phyloP scores from a whole-genome alignment of 1,140 invertebrate genomes.

The Marisa cornuarietis region DNA sequence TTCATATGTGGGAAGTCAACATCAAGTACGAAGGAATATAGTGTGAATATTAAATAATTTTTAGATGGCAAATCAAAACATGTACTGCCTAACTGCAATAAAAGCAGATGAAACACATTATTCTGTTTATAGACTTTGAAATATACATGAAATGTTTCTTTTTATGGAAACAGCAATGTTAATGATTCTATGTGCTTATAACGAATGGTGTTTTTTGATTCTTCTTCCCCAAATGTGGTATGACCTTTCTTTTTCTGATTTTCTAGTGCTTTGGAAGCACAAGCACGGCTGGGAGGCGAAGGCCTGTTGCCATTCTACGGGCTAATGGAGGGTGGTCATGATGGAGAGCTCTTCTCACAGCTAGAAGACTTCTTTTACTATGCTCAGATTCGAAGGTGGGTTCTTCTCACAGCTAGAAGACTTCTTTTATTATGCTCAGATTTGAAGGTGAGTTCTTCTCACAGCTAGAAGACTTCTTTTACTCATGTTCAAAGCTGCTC shows the following conservation, averaged over 20 bases:
- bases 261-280: conserved; percentile 64
- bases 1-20: conserved; percentile 74
- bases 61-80: not conserved
- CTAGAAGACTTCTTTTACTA: conserved; percentile 79
- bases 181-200: not conserved
- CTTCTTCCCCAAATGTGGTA: not conserved
- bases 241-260: conserved; percentile 12
- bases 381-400: conserved; percentile 72
- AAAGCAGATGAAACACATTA: no score
- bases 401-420: not conserved
- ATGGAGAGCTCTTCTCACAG: conserved; percentile 76
- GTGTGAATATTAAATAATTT: not conserved
- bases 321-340: conserved; percentile 64
- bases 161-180: not conserved
- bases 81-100: not conserved
- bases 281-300: conserved; percentile 64
- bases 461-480: no score
- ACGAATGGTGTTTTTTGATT: not conserved
- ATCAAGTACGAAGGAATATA: conserved; percentile 61
- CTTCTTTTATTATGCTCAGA: no score
- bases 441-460: not conserved
- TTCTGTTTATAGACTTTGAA: no score
- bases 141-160: not conserved
- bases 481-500: no score
- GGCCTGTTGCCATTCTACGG: conserved; percentile 67